phyloP scores from a whole-genome alignment of 2,113 vertebrate genomes.

The Paradisaea rubra region DNA sequence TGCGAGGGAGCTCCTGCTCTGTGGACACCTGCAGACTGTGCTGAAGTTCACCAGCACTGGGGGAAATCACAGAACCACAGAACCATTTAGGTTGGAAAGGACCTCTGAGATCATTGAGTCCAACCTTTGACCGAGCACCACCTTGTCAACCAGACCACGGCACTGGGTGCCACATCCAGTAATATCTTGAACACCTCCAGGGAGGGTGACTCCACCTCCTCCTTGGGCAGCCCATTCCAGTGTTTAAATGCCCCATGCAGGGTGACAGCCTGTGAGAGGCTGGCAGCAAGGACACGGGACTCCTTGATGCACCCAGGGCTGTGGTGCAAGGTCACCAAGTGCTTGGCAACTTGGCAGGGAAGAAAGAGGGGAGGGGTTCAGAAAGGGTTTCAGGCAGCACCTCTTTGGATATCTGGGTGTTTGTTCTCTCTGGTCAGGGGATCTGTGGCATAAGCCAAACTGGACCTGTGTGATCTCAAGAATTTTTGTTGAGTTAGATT shows the following conservation, averaged over 20 bases:
- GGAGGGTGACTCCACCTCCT: background rate
- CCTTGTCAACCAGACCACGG: background rate
- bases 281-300: background rate
- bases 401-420: background rate
- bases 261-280: background rate
- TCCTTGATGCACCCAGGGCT: fast-evolving
- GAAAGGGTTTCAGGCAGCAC: background rate
- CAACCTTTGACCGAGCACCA: background rate
- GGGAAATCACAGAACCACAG: background rate
- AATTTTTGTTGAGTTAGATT: background rate
- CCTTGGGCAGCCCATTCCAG: background rate
- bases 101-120: background rate
- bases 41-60: fast-evolving
- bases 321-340: fast-evolving
- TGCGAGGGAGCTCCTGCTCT: background rate
- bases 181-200: background rate
- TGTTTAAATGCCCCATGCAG: fast-evolving
- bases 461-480: background rate
- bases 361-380: fast-evolving
- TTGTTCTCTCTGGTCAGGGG: background rate
- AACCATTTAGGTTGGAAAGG: background rate
- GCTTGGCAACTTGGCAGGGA: fast-evolving
- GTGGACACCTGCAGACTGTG: fast-evolving
- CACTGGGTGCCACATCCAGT: background rate
- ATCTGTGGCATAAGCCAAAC: background rate